Percentiles rank a stretch among this genome's conserved stretches.
phyloP scores from a whole-genome alignment of 2,888 invertebrate species.

The Ophraella communa region DNA sequence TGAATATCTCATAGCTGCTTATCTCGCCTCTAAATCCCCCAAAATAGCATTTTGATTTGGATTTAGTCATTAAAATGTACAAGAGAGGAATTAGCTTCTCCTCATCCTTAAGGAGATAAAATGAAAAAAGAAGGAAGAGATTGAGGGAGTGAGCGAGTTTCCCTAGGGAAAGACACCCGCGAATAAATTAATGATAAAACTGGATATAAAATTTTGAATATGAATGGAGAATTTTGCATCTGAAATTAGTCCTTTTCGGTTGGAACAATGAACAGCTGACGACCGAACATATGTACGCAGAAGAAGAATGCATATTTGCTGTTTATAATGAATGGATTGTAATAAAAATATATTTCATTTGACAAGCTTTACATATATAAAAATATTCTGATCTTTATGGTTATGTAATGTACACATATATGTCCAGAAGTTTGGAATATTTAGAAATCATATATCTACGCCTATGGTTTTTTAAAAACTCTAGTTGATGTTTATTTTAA shows the following conservation, averaged over 20 bases:
- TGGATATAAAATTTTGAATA: conserved; percentile 90
- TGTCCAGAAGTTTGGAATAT: no score
- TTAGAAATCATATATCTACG: no score
- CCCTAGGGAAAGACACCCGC: conserved; percentile 61
- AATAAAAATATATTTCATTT: no score
- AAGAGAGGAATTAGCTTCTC: conserved; percentile 50
- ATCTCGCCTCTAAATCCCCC: conserved; percentile 30
- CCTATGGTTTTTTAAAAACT: no score
- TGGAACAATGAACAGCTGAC: conserved; percentile 50
- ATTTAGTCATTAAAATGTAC: conserved; percentile 53
- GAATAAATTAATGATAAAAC: conserved; percentile 81
- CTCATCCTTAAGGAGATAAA: conserved; percentile 48
- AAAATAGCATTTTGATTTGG: conserved; percentile 53
- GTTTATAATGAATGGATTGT: no score
- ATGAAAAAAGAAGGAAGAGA: conserved; percentile 45
- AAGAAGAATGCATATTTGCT: no score
- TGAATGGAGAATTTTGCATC: conserved; percentile 88
- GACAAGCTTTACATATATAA: no score
- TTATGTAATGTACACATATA: no score
- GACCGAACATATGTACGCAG: conserved; percentile 61
- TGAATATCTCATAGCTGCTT: conserved; percentile 17
- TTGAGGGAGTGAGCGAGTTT: conserved; percentile 25
- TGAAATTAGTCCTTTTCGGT: conserved; percentile 78
- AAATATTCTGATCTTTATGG: no score
- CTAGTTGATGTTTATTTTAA: no score